Evolutionary conservation across 1,140 invertebrate species (phyloP).

Genomic region (Metaphire vulgaris): DNA sequence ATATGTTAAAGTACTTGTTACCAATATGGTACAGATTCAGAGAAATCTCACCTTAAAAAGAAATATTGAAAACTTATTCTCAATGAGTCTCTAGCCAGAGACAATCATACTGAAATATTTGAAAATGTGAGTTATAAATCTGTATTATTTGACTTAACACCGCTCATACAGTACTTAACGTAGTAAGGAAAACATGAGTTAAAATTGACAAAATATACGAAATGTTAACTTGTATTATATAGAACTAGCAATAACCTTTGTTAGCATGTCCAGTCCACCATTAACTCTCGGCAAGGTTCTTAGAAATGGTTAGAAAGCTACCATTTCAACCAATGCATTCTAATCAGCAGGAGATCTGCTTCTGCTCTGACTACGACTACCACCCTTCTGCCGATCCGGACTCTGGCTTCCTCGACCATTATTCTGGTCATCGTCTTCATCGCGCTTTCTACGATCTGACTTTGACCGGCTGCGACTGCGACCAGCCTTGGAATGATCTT

Average conservation of each 20-base stretch:
- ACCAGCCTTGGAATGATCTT: constrained; percentile 6
- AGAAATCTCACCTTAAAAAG: too few relatives aligned
- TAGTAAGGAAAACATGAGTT: background rate
- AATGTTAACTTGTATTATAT: background rate
- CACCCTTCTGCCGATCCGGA: background rate
- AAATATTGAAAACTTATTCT: too few relatives aligned
- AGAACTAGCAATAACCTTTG: constrained; percentile 1
- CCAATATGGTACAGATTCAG: too few relatives aligned
- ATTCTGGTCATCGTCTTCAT: background rate
- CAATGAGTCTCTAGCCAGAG: too few relatives aligned
- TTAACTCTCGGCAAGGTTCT: too few relatives aligned
- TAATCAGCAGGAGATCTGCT: background rate
- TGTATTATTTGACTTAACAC: too few relatives aligned
- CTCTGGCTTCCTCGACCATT: background rate
- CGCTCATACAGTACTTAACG: too few relatives aligned
- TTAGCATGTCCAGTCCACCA: background rate
- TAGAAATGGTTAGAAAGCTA: too few relatives aligned
- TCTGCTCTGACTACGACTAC: background rate
- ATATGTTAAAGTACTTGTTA: too few relatives aligned
- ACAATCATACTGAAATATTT: too few relatives aligned
- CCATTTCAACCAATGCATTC: too few relatives aligned
- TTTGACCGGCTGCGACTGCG: constrained; percentile 21
- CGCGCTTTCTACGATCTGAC: background rate
- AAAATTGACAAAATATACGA: background rate
- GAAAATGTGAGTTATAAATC: too few relatives aligned